A percentile compares a stretch with the other conserved stretches of the same genome.
phyloP scores from a whole-genome alignment of 2,888 invertebrate species.

The Patella caerulea region DNA sequence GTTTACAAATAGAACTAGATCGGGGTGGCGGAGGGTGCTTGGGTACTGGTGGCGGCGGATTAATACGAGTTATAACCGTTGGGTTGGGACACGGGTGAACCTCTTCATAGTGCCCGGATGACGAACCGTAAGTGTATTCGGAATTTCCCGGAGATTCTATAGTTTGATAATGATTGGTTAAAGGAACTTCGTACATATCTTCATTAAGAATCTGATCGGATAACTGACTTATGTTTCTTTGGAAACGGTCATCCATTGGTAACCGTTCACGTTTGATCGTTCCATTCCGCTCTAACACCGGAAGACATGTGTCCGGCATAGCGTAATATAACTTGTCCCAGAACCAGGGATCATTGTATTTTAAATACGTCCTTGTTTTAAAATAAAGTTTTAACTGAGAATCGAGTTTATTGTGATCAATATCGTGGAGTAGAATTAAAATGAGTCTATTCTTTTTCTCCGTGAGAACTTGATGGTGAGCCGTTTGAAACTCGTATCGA shows the following conservation, averaged over 20 bases:
- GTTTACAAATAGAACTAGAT: background rate
- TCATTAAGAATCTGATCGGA: background rate
- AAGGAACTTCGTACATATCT: background rate
- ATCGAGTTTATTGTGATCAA: constrained; percentile 86
- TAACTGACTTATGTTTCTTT: background rate
- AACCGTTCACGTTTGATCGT: constrained; percentile 24
- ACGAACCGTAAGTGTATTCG: constrained; percentile 15
- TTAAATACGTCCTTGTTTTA: constrained; percentile 86
- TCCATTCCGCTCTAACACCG: constrained; percentile 22
- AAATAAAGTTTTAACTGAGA: constrained; percentile 89
- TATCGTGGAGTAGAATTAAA: constrained; percentile 85
- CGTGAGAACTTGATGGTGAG: constrained; percentile 83
- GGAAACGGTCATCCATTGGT: constrained; percentile 14
- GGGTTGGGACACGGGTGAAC: constrained; percentile 30
- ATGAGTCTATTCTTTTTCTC: constrained; percentile 85
- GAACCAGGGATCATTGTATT: constrained; percentile 92
- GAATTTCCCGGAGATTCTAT: background rate
- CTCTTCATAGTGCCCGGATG: constrained; percentile 42
- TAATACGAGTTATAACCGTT: background rate
- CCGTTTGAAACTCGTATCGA: constrained; percentile 88
- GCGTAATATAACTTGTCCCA: constrained; percentile 93
- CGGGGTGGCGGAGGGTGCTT: constrained; percentile 10
- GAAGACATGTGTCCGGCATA: constrained; percentile 75
- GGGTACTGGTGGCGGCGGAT: constrained; percentile 21
- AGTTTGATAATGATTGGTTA: background rate